These are phyloP conservation scores for Elymnias hypermnestra DNA, from an alignment of 1,140 invertebrate genomes.

Conservation along the genomic window DNA sequence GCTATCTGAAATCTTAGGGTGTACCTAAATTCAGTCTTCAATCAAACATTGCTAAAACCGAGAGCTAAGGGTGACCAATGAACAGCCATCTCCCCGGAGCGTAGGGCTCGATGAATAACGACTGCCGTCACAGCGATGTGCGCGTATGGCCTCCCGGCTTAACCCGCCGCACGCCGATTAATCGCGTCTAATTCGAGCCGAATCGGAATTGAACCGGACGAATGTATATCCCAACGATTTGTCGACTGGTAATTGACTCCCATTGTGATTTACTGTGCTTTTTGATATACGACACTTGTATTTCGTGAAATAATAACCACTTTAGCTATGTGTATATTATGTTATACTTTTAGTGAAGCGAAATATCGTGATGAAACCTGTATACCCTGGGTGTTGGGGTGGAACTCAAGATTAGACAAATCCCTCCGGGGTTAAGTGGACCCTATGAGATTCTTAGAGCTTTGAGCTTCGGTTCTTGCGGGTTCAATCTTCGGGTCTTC, in stretches of 20 bases:
- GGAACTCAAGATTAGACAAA: too few relatives aligned
- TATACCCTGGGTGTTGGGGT: too few relatives aligned
- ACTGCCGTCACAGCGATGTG: slow-evolving; percentile 79
- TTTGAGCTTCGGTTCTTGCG: too few relatives aligned
- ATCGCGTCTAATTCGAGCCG: slow-evolving; percentile 70
- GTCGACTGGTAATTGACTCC: slow-evolving; percentile 60
- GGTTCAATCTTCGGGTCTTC: too few relatives aligned
- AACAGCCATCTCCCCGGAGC: slow-evolving; percentile 44
- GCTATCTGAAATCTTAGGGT: too few relatives aligned
- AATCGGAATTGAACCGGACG: slow-evolving; percentile 70
- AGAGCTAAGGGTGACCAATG: slow-evolving; percentile 32
- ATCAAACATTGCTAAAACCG: slow-evolving; percentile 13
- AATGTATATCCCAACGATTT: slow-evolving; percentile 72
- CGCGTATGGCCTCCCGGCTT: slow-evolving; percentile 54
- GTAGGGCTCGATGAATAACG: slow-evolving; percentile 63
- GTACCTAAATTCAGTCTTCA: not conserved
- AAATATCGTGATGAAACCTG: too few relatives aligned
- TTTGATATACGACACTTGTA: too few relatives aligned
- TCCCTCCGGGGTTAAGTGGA: too few relatives aligned
- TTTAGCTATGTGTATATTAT: not conserved
- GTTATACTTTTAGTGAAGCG: too few relatives aligned
- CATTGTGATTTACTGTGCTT: slow-evolving; percentile 45
- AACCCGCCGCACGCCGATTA: slow-evolving; percentile 62
- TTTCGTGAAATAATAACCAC: too few relatives aligned
- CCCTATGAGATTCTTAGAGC: too few relatives aligned